Percentiles rank a stretch among this genome's conserved stretches.
Evolutionary conservation across 2,888 invertebrate genomes (phyloP).

Genomic region (Brenthis daphne): DNA sequence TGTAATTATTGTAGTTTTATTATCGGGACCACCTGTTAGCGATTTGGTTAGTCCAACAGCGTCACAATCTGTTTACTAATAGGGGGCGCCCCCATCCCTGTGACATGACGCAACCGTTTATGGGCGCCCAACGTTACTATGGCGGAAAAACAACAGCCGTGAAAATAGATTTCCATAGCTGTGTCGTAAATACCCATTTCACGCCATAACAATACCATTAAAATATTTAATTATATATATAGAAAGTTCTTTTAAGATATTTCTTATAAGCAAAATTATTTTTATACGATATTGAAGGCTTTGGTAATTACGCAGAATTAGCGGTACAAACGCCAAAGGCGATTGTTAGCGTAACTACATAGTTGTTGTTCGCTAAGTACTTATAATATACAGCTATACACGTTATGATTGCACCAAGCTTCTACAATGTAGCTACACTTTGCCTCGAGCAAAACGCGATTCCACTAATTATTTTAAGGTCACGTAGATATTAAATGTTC

Average conservation of each 20-base stretch:
- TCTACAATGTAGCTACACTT: background rate
- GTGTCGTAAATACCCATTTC: slow-evolving; percentile 43
- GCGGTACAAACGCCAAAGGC: slow-evolving; percentile 46
- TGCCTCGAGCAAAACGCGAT: slow-evolving; percentile 11
- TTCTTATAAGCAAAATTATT: slow-evolving; percentile 13
- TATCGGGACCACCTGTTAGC: slow-evolving; percentile 72
- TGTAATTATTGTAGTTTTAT: slow-evolving; percentile 12
- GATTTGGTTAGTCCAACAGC: slow-evolving; percentile 68
- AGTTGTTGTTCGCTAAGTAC: slow-evolving; percentile 38
- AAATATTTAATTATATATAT: background rate
- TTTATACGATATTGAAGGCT: slow-evolving; percentile 24
- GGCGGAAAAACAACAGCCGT: slow-evolving; percentile 76
- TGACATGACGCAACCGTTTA: slow-evolving; percentile 76
- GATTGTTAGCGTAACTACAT: slow-evolving; percentile 47
- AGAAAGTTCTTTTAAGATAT: background rate
- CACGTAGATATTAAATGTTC: slow-evolving; percentile 13
- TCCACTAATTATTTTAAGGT: slow-evolving; percentile 18
- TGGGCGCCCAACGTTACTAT: slow-evolving; percentile 71
- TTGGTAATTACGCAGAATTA: slow-evolving; percentile 50
- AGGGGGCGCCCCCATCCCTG: slow-evolving; percentile 61
- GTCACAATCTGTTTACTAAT: slow-evolving; percentile 80
- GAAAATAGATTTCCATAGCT: slow-evolving; percentile 76
- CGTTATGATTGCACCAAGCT: slow-evolving; percentile 13
- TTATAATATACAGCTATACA: slow-evolving; percentile 17
- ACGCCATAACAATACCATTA: slow-evolving; percentile 8